Base-by-base conservation (phyloP, 2,888 invertebrate species). In the Lasioglossum leucozonium region DNA sequence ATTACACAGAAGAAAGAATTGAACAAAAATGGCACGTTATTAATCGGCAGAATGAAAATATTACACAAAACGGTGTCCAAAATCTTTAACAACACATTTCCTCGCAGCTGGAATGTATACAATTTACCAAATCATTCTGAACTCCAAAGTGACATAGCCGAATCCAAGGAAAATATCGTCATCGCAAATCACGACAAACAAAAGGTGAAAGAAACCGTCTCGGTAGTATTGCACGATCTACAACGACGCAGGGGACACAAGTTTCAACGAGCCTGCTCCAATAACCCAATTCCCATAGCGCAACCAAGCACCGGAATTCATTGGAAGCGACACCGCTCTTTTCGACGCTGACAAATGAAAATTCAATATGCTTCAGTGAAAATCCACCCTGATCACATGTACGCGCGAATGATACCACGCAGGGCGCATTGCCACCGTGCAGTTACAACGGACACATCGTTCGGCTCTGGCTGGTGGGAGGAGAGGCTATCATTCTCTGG, bases 341-440 rank as follows among this genome's bases (percentile, higher is more conserved):
- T 30, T 40, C 22, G 73, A 62, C 42, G 81, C 73, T 81, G 81
- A 79, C 65, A 74, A 81, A 85, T 81, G 51, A 78, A 79, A 85
- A 86, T 85, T 76, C 51, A 67, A 81, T 65, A 65, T 65, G 47
- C 22, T 58, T 26, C 8, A 26, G 13, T 42, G 40, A 5, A 76
- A 79, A 79, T 26, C 11, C 67, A 34, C 18, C n/a, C 13, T 40
- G 76, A 51, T 47, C 65, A 37, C 78, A 75, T 79, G 0, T 11
- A 10, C 42, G n/a, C 71, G 74, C 40, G 79, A 42, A 58, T 75
- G 67, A 71, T 55, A n/a, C 26, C n/a, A n/a, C 74, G n/a, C 40
- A 55, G 37, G 42, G 51, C 51, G 55, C 34, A 65, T 62, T 72
- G 47, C 40, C 40, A 42, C 37, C 37, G 26, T 16, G 26, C 78